Percentiles rank a stretch among this genome's conserved stretches.
phyloP scores from a whole-genome alignment of 2,888 invertebrate species.

The Erynnis tages region DNA sequence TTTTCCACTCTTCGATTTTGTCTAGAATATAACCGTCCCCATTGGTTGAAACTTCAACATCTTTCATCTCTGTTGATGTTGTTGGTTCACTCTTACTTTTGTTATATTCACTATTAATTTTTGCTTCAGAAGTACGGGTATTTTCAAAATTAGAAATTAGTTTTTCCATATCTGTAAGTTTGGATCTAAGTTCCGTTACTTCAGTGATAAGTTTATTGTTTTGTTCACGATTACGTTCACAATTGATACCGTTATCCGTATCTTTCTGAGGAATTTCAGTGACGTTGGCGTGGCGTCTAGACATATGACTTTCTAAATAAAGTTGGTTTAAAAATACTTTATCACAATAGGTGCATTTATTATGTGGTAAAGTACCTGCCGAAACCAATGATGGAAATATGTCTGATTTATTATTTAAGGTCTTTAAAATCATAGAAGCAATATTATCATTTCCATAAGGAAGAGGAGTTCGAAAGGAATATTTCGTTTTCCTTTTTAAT shows the following conservation, averaged over 20 bases:
- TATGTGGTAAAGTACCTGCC: conserved; percentile 61
- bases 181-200: conserved; percentile 67
- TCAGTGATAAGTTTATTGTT: conserved; percentile 81
- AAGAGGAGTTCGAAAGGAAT: conserved; percentile 51
- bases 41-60: conserved; percentile 58
- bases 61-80: conserved; percentile 47
- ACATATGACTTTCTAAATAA: conserved; percentile 83
- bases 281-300: conserved; percentile 77
- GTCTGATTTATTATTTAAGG: conserved; percentile 61
- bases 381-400: conserved; percentile 54
- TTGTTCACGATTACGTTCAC: conserved; percentile 57
- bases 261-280: conserved; percentile 59
- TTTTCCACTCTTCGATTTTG: conserved; percentile 77
- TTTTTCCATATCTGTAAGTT: conserved; percentile 73
- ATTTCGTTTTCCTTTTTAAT: conserved; percentile 71
- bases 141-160: conserved; percentile 39
- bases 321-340: conserved; percentile 85
- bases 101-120: background rate
- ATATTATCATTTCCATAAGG: conserved; percentile 72
- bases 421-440: conserved; percentile 71
- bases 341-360: conserved; percentile 84
- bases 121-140: conserved; percentile 2
- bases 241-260: conserved; percentile 35
- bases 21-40: conserved; percentile 56
- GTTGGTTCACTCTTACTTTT: background rate